Conservation (phyloP, 2,113 vertebrate species). For the Ceyx cyanopectus region DNA sequence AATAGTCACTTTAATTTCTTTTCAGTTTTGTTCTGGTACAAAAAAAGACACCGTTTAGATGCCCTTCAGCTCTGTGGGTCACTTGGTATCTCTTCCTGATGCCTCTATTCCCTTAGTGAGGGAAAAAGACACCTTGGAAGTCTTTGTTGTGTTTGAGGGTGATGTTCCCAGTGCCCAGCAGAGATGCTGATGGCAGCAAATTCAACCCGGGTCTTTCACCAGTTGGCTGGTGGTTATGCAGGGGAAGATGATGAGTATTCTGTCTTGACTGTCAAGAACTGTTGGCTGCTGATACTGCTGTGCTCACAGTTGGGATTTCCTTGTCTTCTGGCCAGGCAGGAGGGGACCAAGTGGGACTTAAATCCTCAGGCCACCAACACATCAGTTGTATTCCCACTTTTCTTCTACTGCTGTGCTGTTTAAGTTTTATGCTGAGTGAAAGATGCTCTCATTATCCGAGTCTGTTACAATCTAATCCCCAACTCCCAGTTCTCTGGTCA, state of each 20-base stretch:
- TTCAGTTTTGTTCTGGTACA: background rate
- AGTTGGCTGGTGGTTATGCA: background rate
- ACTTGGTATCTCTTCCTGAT: background rate
- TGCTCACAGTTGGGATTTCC: background rate
- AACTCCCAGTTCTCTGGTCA: background rate
- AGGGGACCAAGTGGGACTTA: background rate
- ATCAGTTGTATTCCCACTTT: background rate
- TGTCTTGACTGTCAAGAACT: background rate
- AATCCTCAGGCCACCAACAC: background rate
- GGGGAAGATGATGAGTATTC: background rate
- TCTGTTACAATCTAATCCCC: background rate
- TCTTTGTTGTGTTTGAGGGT: background rate
- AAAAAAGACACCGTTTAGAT: background rate
- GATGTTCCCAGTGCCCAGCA: background rate
- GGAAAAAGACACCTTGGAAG: background rate
- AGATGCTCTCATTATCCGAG: background rate
- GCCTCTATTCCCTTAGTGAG: background rate
- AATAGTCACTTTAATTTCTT: conserved; percentile 27
- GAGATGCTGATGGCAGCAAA: background rate
- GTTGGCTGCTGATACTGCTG: background rate
- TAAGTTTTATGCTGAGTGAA: background rate
- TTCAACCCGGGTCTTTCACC: background rate
- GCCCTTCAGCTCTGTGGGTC: background rate
- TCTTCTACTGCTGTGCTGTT: background rate
- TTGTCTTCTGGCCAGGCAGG: background rate